These are phyloP conservation scores for Clupea harengus DNA, from an alignment of 2,113 vertebrate species.

Conservation along the genomic window DNA sequence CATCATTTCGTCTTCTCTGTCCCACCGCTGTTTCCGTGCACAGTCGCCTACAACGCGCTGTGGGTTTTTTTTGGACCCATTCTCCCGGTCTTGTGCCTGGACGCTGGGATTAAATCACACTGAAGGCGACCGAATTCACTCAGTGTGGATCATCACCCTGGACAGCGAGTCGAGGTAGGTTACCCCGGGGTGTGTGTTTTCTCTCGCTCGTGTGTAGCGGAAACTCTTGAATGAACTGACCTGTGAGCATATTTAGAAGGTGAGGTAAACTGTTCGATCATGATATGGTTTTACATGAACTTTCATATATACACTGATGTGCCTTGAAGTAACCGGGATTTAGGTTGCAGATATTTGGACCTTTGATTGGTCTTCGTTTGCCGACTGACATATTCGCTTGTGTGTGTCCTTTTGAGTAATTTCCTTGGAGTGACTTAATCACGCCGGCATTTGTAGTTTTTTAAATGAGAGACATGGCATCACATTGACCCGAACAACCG, in stretches of 20 bases:
- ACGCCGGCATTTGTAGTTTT: background rate
- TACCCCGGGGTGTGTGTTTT: background rate
- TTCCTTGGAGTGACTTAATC: background rate
- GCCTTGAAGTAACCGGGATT: background rate
- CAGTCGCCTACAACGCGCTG: background rate
- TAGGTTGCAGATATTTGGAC: background rate
- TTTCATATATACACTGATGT: background rate
- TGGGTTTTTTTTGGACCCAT: constrained; percentile 21
- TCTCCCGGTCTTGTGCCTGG: constrained; percentile 22
- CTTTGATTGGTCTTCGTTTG: background rate
- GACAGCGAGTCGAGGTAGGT: constrained; percentile 47
- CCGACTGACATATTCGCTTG: background rate
- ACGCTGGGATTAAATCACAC: constrained; percentile 45
- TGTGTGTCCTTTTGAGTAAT: background rate
- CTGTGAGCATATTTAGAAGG: background rate
- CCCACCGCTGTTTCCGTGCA: background rate
- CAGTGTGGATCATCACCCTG: constrained; percentile 45
- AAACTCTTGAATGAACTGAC: background rate
- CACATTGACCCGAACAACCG: background rate
- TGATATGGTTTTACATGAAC: background rate
- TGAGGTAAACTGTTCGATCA: background rate
- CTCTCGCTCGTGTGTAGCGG: background rate
- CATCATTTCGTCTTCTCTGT: background rate
- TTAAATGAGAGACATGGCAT: background rate
- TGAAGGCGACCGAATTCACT: constrained; percentile 26